Evolutionary conservation across 2,113 vertebrate genomes (phyloP).

Genomic region (Callithrix jacchus): DNA sequence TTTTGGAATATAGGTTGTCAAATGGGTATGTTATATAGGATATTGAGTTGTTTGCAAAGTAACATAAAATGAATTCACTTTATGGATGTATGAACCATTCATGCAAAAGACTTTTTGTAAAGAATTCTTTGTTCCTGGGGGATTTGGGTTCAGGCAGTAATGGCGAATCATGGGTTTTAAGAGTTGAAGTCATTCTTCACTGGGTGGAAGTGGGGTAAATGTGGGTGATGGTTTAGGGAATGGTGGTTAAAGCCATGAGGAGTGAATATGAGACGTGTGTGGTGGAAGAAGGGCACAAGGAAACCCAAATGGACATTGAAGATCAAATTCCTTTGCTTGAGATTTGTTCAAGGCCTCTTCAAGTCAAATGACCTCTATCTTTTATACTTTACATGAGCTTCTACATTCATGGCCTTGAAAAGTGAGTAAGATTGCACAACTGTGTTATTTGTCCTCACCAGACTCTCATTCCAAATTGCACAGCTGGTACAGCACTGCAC

Average conservation of each 20-base stretch:
- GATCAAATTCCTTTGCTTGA: background rate
- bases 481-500: background rate
- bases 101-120: background rate
- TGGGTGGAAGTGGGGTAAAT: background rate
- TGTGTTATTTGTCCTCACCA: background rate
- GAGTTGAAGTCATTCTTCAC: background rate
- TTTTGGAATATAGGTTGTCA: constrained; percentile 95
- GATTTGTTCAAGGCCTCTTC: background rate
- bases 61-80: constrained; percentile 33
- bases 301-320: background rate
- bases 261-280: background rate
- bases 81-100: background rate
- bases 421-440: background rate
- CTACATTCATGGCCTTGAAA: background rate
- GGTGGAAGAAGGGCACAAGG: background rate
- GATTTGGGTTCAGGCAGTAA: background rate
- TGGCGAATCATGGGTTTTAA: background rate
- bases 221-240: background rate
- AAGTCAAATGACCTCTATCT: background rate
- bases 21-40: constrained; percentile 85
- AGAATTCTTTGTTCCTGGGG: background rate
- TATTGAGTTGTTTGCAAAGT: background rate
- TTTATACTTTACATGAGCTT: background rate
- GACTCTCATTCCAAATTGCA: background rate
- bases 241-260: background rate